Evolutionary conservation across 2,113 vertebrate genomes (phyloP).

Genomic region (Raja brachyura): DNA sequence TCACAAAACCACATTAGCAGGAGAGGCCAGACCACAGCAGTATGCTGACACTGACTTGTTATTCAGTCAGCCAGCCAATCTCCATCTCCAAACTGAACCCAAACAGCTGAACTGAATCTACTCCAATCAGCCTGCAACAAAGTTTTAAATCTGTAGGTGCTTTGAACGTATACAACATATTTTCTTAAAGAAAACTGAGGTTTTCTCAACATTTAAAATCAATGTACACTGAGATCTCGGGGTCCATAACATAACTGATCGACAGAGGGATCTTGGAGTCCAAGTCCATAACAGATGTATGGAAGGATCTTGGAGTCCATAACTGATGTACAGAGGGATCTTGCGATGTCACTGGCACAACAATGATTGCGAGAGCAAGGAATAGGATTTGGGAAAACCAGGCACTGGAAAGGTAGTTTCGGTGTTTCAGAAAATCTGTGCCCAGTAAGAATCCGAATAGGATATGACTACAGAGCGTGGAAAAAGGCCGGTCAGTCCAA

Average conservation of each 20-base stretch:
- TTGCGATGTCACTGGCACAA: neutral
- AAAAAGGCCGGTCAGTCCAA: too few relatives aligned
- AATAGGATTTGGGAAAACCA: neutral
- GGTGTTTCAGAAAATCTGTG: neutral
- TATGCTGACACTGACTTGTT: constrained; percentile 43
- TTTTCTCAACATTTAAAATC: neutral
- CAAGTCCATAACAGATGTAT: too few relatives aligned
- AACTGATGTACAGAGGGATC: too few relatives aligned
- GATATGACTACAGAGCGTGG: neutral
- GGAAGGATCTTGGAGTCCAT: too few relatives aligned
- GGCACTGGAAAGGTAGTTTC: neutral
- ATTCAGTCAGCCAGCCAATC: neutral
- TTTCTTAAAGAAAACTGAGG: neutral
- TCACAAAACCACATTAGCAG: constrained; percentile 42
- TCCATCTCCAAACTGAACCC: constrained; percentile 22
- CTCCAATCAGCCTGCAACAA: neutral
- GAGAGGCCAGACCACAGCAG: constrained; percentile 23
- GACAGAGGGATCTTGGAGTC: too few relatives aligned
- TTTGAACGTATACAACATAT: neutral
- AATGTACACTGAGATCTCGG: neutral
- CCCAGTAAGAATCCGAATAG: neutral
- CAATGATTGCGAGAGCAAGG: neutral
- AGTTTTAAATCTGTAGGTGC: neutral
- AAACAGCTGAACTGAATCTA: neutral
- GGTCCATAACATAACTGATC: too few relatives aligned